Evolutionary conservation across 1,140 invertebrate species (phyloP).

Genomic region (Zaprionus kolodkinae): DNA sequence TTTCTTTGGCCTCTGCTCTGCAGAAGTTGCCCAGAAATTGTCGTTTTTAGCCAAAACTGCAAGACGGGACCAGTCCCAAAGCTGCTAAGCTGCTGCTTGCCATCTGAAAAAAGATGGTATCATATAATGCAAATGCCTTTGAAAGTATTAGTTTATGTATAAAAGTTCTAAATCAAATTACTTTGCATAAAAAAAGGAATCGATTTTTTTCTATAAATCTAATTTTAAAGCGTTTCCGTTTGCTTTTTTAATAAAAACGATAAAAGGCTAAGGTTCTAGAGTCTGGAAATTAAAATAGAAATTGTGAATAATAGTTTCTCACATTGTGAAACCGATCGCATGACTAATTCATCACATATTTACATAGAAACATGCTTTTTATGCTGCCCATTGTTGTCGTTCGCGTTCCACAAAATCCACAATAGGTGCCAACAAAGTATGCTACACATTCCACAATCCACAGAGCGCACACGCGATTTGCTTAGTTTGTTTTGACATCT

Average conservation of each 20-base stretch:
- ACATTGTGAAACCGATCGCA: background rate
- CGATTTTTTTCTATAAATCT: background rate
- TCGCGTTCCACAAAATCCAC: slow-evolving; percentile 28
- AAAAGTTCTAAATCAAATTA: background rate
- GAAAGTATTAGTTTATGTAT: background rate
- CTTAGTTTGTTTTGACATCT: slow-evolving; percentile 39
- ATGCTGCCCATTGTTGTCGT: background rate
- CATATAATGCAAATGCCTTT: background rate
- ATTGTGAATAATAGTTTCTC: background rate
- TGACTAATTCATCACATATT: background rate
- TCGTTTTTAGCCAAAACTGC: slow-evolving; percentile 29
- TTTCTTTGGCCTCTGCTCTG: slow-evolving; percentile 45
- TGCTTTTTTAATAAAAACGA: background rate
- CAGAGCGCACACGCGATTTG: slow-evolving; percentile 47
- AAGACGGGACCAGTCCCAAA: background rate
- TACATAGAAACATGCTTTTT: background rate
- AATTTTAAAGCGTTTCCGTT: background rate
- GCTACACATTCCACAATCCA: slow-evolving; percentile 61
- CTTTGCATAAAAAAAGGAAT: background rate
- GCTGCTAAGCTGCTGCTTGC: background rate
- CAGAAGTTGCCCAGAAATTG: slow-evolving; percentile 14
- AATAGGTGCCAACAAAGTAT: slow-evolving; percentile 58
- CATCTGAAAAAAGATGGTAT: slow-evolving; percentile 12
- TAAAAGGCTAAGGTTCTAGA: too few relatives aligned
- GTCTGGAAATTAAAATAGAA: background rate